Evolutionary conservation across 2,797 vertebrate species (phyloP), one percentile per base, ranked within the genome.

Genomic region (Siniperca obscura): DNA sequence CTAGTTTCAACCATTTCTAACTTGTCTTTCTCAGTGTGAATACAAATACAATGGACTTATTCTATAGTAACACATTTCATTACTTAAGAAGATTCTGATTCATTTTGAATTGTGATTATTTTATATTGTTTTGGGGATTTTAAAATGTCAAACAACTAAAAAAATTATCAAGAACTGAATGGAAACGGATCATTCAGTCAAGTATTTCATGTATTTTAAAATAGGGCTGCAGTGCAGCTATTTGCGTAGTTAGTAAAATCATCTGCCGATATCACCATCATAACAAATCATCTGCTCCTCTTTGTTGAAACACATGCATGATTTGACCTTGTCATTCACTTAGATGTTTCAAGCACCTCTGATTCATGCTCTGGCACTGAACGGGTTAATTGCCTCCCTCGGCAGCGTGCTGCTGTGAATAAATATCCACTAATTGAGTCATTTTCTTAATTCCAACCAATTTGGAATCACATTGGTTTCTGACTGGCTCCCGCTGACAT

Each of bases 351-450:
- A 0, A 72, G 52, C 75, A 65, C 55, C 73, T 81, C 68, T 78
- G 81, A 80, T 70, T 90, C 70, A 55, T 36, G 53, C 74, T 87
- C 67, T 40, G 78, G 70, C 70, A 53, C 77, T 76, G 78, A 80
- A 92, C 13, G 27, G 71, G 85, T 92, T 91, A 89, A 93, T 82
- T 74, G 84, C 75, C 84, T 92, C 86, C 82, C 67, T 84, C 78
- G 81, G 84, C 78, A 83, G 80, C 46, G 70, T 86, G 80, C 82
- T 88, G 84, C 89, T 90, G 78, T 92, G 89, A 92, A 93, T 91
- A 93, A 91, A 93, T 75, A 89, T 65, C 67, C 74, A 38, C 78
- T 92, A 90, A 95, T 88, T 89, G 84, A 86, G 85, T 92, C 79
- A 86, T 90, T 94, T 92, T 90, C 82, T 74, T 86, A 85, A 93